Evolutionary conservation across 2,113 vertebrate species (phyloP), one percentile per base, ranked within the genome.

Genomic region (Pelecanus crispus): DNA sequence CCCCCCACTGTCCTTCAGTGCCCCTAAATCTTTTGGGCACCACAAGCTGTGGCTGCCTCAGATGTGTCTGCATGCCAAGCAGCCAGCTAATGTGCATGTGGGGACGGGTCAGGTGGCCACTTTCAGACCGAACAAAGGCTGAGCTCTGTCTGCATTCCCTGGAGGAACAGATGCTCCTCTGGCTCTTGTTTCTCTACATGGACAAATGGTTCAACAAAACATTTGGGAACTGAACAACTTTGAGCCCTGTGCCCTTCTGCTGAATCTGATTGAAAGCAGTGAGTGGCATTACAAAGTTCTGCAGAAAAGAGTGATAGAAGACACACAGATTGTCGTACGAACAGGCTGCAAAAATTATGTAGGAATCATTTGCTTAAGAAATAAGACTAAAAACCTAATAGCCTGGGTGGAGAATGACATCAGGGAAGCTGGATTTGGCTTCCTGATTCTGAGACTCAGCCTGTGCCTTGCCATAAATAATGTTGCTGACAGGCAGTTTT

Each of bases 401-500:
- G 55, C 47, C 53, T 87, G 84, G 25, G 45, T 86, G 78, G 81
- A 84, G 79, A 86, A 83, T 82, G 66, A 72, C 82, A 87, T 80
- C 61, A n/a, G n/a, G 77, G 82, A 78, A 95, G n/a, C 68, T 71
- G 73, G 66, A 71, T 94, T 88, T 92, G 75, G 71, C 74, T 96
- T 97, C 94, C 94, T 80, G 86, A 92, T 94, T 95, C 65, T 81
- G 40, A 79, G 28, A 42, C 25, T 81, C 72, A 85, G 92, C 68
- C 68, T 67, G 44, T 89, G 40, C 77, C 21, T 53, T 84, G 58
- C 91, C 81, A 59, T 91, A 97, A 97, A 96, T 95, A 97, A 92
- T 1, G 17, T 50, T 95, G 92, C 97, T 97, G 97, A 96, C 92
- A 80, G 67, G 92, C 86, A 90, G 71, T 95, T 96, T 95, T 89